Percentiles rank a stretch among this genome's conserved stretches.
These are phyloP conservation scores for Passer domesticus DNA, from an alignment of 2,113 vertebrate species.

Conservation along the genomic window DNA sequence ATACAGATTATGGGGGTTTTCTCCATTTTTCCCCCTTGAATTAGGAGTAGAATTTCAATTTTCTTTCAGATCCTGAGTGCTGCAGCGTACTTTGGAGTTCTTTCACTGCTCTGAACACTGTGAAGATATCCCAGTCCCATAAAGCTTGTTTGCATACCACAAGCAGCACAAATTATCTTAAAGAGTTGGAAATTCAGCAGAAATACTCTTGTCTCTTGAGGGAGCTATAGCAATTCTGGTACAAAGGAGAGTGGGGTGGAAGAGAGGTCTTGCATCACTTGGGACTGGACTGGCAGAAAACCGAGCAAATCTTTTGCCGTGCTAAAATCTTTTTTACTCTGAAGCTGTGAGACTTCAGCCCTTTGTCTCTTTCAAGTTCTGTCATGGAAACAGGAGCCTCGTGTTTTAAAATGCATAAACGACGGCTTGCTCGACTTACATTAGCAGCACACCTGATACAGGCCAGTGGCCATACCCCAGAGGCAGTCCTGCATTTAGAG, in stretches of 20 bases:
- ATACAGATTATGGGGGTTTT: neutral
- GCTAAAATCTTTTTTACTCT: neutral
- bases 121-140: neutral
- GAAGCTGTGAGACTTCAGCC: neutral
- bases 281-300: neutral
- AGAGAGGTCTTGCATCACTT: neutral
- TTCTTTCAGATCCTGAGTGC: neutral
- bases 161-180: neutral
- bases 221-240: neutral
- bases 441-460: neutral
- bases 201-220: neutral
- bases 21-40: accelerated
- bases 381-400: neutral
- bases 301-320: accelerated
- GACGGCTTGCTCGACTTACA: neutral
- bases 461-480: neutral
- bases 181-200: neutral
- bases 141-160: neutral
- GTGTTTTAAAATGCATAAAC: neutral
- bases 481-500: neutral
- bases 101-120: neutral
- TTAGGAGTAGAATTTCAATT: neutral
- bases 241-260: neutral
- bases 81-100: neutral
- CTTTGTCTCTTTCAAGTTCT: neutral